A percentile compares a stretch with the other conserved stretches of the same genome.
phyloP scores from a whole-genome alignment of 2,888 invertebrate genomes.

The Orthonevra nobilis region DNA sequence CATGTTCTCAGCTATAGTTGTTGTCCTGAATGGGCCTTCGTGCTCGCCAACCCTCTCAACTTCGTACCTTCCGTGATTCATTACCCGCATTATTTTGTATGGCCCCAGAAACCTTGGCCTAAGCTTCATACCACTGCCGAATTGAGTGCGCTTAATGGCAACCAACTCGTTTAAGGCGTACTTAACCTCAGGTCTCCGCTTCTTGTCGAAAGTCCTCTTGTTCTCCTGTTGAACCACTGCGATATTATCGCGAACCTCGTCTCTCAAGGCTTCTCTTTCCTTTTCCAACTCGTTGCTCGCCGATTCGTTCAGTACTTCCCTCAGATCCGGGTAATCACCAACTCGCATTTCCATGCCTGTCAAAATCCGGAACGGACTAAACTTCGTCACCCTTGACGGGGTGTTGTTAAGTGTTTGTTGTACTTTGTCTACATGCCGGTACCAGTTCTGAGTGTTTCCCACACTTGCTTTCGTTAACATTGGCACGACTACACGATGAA shows the following conservation, averaged over 20 bases:
- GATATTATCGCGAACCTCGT: constrained; percentile 38
- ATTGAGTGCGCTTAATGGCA: constrained; percentile 55
- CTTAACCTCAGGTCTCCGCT: background rate
- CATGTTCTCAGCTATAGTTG: constrained; percentile 45
- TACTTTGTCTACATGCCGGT: constrained; percentile 68
- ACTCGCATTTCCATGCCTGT: constrained; percentile 20
- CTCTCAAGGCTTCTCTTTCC: constrained; percentile 7
- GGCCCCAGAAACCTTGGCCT: constrained; percentile 38
- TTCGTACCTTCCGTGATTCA: constrained; percentile 27
- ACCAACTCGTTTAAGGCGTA: constrained; percentile 36
- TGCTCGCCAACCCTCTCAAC: constrained; percentile 16
- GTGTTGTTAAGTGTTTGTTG: constrained; percentile 69
- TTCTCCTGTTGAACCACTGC: constrained; percentile 36
- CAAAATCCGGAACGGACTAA: constrained; percentile 5
- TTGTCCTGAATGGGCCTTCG: constrained; percentile 31
- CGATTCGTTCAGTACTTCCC: constrained; percentile 11
- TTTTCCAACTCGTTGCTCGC: background rate
- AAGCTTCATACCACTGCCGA: constrained; percentile 24
- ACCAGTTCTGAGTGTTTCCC: constrained; percentile 74
- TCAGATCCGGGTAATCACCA: constrained; percentile 8
- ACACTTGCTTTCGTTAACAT: constrained; percentile 75
- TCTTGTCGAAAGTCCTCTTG: constrained; percentile 5
- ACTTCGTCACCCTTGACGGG: background rate
- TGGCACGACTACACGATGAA: constrained; percentile 74
- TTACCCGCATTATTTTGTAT: constrained; percentile 6